phyloP scores from a whole-genome alignment of 1,140 invertebrate species.

The Brachionus asplanchnoidis region DNA sequence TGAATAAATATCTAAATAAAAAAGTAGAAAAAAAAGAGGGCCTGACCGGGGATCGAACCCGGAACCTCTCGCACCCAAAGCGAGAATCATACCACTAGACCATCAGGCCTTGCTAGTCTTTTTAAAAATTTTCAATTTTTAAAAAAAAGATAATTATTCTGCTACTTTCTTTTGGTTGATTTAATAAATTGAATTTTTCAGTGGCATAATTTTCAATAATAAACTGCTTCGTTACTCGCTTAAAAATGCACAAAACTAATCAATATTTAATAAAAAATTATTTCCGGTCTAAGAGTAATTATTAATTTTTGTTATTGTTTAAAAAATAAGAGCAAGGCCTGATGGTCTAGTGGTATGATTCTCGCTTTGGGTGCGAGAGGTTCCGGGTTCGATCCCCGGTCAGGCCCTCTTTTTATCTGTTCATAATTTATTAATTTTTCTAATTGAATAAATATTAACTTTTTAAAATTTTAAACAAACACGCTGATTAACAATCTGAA shows the following conservation, averaged over 20 bases:
- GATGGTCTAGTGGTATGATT: constrained; percentile 14
- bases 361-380: not conserved
- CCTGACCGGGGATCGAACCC: no score
- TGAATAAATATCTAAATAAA: no score
- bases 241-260: not conserved
- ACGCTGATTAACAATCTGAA: no score
- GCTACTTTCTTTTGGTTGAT: not conserved
- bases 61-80: no score
- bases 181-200: not conserved
- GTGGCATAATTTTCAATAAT: not conserved
- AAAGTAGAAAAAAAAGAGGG: no score
- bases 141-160: not conserved
- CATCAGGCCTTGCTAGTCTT: not conserved
- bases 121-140: not conserved
- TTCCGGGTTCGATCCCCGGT: not conserved
- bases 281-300: no score
- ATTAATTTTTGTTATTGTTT: no score
- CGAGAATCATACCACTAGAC: no score
- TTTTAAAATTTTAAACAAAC: not conserved
- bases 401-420: not conserved
- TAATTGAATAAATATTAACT: not conserved
- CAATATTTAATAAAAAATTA: not conserved
- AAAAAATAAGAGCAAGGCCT: not conserved
- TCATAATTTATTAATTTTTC: not conserved
- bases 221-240: not conserved